A percentile compares a stretch with the other conserved stretches of the same genome.
Conservation (phyloP, 1,140 invertebrate species). For the Listronotus oregonensis region DNA sequence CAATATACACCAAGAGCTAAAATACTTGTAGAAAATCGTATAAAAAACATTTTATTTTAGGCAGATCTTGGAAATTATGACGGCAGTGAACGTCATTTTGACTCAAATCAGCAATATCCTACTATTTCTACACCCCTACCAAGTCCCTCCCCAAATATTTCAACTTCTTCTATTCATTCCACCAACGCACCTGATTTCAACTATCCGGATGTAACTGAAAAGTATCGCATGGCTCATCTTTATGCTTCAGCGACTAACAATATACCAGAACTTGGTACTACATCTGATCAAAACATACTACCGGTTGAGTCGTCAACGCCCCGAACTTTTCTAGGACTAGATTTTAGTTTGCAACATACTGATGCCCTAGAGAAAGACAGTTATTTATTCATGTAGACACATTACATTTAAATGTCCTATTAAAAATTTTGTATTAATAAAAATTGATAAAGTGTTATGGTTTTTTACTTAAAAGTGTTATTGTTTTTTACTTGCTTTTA, state of each 20-base stretch:
- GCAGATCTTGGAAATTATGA: too few species aligned
- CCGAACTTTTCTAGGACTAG: background rate
- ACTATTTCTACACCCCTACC: background rate
- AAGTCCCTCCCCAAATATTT: background rate
- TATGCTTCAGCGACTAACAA: background rate
- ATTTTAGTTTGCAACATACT: background rate
- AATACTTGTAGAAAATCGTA: background rate
- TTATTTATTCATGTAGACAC: conserved; percentile 1
- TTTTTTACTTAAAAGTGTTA: conserved; percentile 2
- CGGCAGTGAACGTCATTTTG: too few species aligned
- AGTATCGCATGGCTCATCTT: background rate
- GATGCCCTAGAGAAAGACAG: background rate
- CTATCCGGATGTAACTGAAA: conserved; percentile 1
- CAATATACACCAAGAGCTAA: too few species aligned
- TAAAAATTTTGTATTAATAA: background rate
- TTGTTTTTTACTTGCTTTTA: background rate
- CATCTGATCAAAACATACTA: conserved; percentile 1
- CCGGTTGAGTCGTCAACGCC: background rate
- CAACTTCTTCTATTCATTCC: conserved; percentile 1
- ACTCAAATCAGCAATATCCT: too few species aligned
- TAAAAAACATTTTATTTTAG: background rate
- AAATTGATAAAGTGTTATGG: conserved; percentile 1
- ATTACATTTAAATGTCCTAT: conserved; percentile 1
- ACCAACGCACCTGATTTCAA: conserved; percentile 1
- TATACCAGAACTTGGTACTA: background rate